A percentile compares a stretch with the other conserved stretches of the same genome.
phyloP scores from a whole-genome alignment of 2,888 invertebrate genomes.

The Watsonalla binaria region DNA sequence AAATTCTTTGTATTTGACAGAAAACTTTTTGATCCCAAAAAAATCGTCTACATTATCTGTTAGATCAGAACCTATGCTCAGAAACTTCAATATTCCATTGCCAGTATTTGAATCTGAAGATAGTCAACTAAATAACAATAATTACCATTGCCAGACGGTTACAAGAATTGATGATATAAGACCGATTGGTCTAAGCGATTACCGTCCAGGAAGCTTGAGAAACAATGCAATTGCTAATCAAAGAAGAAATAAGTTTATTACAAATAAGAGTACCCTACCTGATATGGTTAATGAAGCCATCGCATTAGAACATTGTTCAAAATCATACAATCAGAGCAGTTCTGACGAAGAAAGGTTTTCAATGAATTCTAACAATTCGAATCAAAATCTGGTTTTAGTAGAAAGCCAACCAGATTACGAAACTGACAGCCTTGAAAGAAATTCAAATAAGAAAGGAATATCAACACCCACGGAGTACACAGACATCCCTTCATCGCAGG shows the following conservation, averaged over 20 bases:
- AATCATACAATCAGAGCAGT: conserved; percentile 59
- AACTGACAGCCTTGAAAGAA: conserved; percentile 85
- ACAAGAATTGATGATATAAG: conserved; percentile 50
- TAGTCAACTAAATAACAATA: conserved; percentile 34
- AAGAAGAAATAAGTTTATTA: conserved; percentile 37
- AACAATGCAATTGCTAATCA: conserved; percentile 33
- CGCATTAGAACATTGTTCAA: conserved; percentile 71
- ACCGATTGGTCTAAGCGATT: conserved; percentile 47
- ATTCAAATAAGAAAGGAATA: conserved; percentile 70
- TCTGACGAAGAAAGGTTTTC: conserved; percentile 67
- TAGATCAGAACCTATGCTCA: conserved; percentile 61
- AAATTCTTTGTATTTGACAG: conserved; percentile 39
- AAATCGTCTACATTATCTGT: conserved; percentile 58
- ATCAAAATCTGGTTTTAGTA: conserved; percentile 41
- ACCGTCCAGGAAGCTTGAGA: conserved; percentile 40
- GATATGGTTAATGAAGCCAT: conserved; percentile 84
- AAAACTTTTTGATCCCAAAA: conserved; percentile 44
- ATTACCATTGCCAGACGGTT: conserved; percentile 49
- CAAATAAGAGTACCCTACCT: conserved; percentile 66
- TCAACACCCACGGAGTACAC: conserved; percentile 81
- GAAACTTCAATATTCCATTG: conserved; percentile 63
- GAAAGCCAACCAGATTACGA: conserved; percentile 81
- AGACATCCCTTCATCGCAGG: conserved; percentile 82
- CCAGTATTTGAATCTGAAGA: conserved; percentile 52
- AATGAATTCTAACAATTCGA: conserved; percentile 21